Base-by-base conservation (phyloP, 2,797 vertebrate genomes). In the Crax fasciolata region DNA sequence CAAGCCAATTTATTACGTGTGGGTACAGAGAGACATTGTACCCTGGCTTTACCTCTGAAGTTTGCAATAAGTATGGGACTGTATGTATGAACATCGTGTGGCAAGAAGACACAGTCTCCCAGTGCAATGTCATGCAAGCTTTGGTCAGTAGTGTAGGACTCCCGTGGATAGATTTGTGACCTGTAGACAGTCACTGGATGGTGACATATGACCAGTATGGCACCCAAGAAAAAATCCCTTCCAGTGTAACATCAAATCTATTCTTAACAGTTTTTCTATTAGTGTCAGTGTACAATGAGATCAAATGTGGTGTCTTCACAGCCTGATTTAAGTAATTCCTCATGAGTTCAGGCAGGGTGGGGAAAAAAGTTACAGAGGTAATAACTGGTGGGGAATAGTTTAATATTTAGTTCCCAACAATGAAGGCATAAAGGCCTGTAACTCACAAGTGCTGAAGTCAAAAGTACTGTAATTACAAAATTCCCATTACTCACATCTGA, bases 261-360 rank as follows among this genome's bases (percentile, higher is more conserved):
- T 81, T 90, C 12, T 41, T 79, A 82, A 66, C 79, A 24, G 44
- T 78, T 44, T 68, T 93, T 57, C 62, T 92, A 3, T 65, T 80
- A n/a, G 8, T 71, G 49, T 73, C n/a, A 48, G n/a, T 77, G 70
- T 71, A 27, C 87, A 86, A 16, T 30, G 62, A 85, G 43, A 76
- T 93, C 70, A 87, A 76, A 85, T 52, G 72, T 72, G 41, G 71
- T 77, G 68, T 89, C 38, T 78, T 82, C 10, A 4, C 77, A 51
- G 38, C 44, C 48, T 57, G 46, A 94, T 73, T 76, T 93, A 90
- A 87, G 48, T 79, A 85, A 67, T 39, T 91, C 43, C 43, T 78
- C 7, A 0, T 87, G 32, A 84, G 44, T 85, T 94, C 68, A 81
- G 51, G 97, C 72, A 94, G 79, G 24, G n/a, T n/a, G 9, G 46